Evolutionary conservation across 2,797 vertebrate genomes (phyloP), one percentile per base, ranked within the genome.

Genomic region (Rhinatrema bivittatum): DNA sequence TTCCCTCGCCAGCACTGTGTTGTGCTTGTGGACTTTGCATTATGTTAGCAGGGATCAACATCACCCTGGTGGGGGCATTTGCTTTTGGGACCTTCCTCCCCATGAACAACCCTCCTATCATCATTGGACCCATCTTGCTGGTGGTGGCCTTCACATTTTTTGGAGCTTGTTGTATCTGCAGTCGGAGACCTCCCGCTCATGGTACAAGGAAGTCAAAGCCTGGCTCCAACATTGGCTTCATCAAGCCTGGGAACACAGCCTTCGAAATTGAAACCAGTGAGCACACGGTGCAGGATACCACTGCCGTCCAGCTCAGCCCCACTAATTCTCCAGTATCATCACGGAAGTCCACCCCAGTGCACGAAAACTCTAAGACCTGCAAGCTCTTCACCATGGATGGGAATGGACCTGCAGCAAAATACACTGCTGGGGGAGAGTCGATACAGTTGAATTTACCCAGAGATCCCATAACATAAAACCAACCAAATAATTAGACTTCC

Each of bases 1-100:
- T 94, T 12, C 92, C 88, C 1, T 95, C 91, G 9, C 94, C 91
- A 0, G 93, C 92, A 0, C 85, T 99, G 20, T 95, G 93, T 74
- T 98, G 94, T 0, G 91, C 94, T 25, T 98, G 94, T 18, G 93
- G 95, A 20, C 85, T 98, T 9, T 97, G 94, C 79, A 87, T 94
- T 77, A 92, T 98, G 91, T 74, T 98, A 31, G 95, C 93, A 1
- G 95, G 94, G 45, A 89, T 97, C 68, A 98, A 98, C 80, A 94
- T 97, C 78, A 99, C 95, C 7, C 65, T 98, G 39, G 92, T 96
- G 61, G 96, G 94, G 5, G 91, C 88, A 1, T 93, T 97, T 28
- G 85, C 89, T 9, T 90, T 92, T 5, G 85, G 85, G 44, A 90
- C 89, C 25, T 85, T 91, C 33, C 36, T 89, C 10, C 89, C 91